Evolutionary conservation across 1,140 invertebrate species (phyloP).

Genomic region (Coptotermes formosanus): DNA sequence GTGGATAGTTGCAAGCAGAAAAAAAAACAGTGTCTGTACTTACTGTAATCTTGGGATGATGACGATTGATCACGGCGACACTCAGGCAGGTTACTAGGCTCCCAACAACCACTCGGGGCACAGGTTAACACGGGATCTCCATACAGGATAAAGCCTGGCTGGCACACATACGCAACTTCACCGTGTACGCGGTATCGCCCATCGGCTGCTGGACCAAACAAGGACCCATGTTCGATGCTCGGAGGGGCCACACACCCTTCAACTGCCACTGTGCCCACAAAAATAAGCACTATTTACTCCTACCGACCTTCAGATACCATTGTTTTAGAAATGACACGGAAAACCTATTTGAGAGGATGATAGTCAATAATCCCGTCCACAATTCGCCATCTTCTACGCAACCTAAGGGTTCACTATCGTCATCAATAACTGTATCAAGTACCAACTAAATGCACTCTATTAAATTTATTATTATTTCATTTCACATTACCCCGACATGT

Average conservation of each 20-base stretch:
- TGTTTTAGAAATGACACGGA: neutral
- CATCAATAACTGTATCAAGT: no score
- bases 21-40: neutral
- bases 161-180: constrained; percentile 48
- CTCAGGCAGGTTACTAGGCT: constrained; percentile 38
- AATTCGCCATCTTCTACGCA: no score
- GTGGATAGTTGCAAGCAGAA: no score
- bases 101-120: constrained; percentile 49
- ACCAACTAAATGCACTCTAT: no score
- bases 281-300: constrained; percentile 20
- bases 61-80: neutral
- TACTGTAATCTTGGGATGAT: neutral
- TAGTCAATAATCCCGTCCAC: no score
- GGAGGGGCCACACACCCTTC: constrained; percentile 38
- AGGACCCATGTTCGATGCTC: constrained; percentile 37
- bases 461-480: no score
- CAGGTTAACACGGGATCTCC: constrained; percentile 48
- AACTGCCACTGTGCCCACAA: constrained; percentile 36
- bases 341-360: no score
- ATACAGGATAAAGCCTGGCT: constrained; percentile 46
- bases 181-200: constrained; percentile 41
- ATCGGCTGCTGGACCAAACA: constrained; percentile 31
- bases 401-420: no score
- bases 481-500: no score
- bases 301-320: neutral